These are phyloP conservation scores for Gnathonemus longibarbis DNA, from an alignment of 2,113 vertebrate species.

Conservation along the genomic window DNA sequence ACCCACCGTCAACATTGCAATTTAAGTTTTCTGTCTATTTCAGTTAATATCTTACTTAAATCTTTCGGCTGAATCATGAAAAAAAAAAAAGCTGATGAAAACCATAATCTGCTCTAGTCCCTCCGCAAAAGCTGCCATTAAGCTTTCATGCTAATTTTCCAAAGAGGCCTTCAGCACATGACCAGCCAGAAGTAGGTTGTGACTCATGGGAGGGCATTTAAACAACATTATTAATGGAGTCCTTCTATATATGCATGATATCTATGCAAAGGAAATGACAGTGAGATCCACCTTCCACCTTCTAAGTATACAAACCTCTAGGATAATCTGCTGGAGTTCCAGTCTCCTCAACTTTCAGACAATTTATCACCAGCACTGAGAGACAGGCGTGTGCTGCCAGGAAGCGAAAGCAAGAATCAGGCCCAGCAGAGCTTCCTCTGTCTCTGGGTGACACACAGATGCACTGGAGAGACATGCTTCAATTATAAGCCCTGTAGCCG, in stretches of 20 bases:
- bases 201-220: background rate
- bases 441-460: background rate
- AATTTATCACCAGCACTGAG: background rate
- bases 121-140: background rate
- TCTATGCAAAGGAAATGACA: background rate
- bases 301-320: background rate
- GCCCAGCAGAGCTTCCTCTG: background rate
- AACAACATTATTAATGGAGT: background rate
- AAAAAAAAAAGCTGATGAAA: background rate
- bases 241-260: background rate
- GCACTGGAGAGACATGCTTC: background rate
- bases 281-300: background rate
- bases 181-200: background rate
- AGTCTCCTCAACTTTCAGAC: background rate
- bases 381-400: background rate
- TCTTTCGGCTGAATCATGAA: background rate
- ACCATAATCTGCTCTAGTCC: background rate
- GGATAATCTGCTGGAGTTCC: background rate
- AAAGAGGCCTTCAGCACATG: background rate
- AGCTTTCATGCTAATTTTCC: constrained; percentile 4
- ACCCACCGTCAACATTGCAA: background rate
- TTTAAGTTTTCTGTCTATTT: background rate
- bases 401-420: background rate
- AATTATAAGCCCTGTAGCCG: background rate
- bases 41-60: background rate